These are phyloP conservation scores for Diprion similis DNA, from an alignment of 1,140 invertebrate species.

Conservation along the genomic window DNA sequence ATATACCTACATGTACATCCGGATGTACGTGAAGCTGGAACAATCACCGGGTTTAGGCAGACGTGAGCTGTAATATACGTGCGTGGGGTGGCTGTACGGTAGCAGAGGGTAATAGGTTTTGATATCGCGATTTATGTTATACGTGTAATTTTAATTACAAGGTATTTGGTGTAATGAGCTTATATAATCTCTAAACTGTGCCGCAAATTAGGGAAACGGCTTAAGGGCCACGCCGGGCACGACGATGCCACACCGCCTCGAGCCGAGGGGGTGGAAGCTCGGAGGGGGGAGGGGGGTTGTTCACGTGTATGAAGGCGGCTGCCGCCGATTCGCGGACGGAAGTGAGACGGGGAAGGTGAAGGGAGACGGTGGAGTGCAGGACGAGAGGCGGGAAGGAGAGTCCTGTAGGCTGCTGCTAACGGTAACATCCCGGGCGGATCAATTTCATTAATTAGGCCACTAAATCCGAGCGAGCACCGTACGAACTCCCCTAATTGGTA, in stretches of 20 bases:
- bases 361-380: slow-evolving; percentile 19
- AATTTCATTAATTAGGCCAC: slow-evolving; percentile 57
- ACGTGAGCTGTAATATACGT: no score
- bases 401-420: slow-evolving; percentile 30
- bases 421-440: slow-evolving; percentile 39
- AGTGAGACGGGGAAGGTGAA: slow-evolving; percentile 5
- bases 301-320: slow-evolving; percentile 1
- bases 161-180: slow-evolving; percentile 12
- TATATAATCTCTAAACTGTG: slow-evolving; percentile 13
- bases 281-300: neutral
- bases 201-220: slow-evolving; percentile 17
- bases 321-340: slow-evolving; percentile 17
- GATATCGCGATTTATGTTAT: slow-evolving; percentile 2
- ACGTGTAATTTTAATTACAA: slow-evolving; percentile 10
- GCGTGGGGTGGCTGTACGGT: no score
- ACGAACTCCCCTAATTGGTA: slow-evolving; percentile 50
- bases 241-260: neutral
- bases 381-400: slow-evolving; percentile 12
- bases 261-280: neutral
- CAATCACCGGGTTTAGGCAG: no score
- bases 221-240: slow-evolving; percentile 4
- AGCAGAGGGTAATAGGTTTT: neutral
- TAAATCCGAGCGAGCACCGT: slow-evolving; percentile 44
- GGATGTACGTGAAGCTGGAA: no score
- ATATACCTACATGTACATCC: no score